Percentiles rank a stretch among this genome's conserved stretches.
phyloP scores from a whole-genome alignment of 2,797 vertebrate species.

The Neosalanx taihuensis region DNA sequence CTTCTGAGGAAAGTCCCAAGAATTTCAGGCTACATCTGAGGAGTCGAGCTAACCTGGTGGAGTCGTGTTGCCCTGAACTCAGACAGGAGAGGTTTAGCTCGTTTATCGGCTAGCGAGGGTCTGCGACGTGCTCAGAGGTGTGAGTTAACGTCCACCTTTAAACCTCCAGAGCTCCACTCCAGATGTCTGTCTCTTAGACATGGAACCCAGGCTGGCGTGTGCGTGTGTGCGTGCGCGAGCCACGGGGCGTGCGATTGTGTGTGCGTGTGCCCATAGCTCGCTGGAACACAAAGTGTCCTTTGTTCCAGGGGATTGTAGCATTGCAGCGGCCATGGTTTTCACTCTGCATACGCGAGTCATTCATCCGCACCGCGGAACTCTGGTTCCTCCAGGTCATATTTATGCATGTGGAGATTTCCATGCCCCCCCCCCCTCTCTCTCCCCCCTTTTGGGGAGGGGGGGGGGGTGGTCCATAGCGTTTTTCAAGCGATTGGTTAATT shows the following conservation, averaged over 20 bases:
- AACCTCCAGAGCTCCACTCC: conserved; percentile 34
- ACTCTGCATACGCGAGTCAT: conserved; percentile 26
- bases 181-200: conserved; percentile 41
- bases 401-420: conserved; percentile 15
- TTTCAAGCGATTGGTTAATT: conserved; percentile 43
- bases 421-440: background rate
- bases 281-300: conserved; percentile 49
- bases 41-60: background rate
- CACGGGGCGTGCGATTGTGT: conserved; percentile 13
- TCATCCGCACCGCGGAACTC: conserved; percentile 38
- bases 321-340: conserved; percentile 41
- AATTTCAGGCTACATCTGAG: conserved; percentile 24
- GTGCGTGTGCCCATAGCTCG: conserved; percentile 4
- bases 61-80: background rate
- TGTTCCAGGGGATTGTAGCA: conserved; percentile 40
- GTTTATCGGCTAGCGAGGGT: conserved; percentile 22
- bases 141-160: conserved; percentile 41
- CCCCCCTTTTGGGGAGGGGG: background rate
- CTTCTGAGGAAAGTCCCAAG: conserved; percentile 58
- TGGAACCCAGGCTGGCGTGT: conserved; percentile 18
- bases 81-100: conserved; percentile 2
- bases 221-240: conserved; percentile 16
- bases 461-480: conserved; percentile 24
- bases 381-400: conserved; percentile 43
- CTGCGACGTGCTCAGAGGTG: conserved; percentile 25